These are phyloP conservation scores for Vanessa atalanta DNA, from an alignment of 1,140 invertebrate species.

Conservation along the genomic window DNA sequence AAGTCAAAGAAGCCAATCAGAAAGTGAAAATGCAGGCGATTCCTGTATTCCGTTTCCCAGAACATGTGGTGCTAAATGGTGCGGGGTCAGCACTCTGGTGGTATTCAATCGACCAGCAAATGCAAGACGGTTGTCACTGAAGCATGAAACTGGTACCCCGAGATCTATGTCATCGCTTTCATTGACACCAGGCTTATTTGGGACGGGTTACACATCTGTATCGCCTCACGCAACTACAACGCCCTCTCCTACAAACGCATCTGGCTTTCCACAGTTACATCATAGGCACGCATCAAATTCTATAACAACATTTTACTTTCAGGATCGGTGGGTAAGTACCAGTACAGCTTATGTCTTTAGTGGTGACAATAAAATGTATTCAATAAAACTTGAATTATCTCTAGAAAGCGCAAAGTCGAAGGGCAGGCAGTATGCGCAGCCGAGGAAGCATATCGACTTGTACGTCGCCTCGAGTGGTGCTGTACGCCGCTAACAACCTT, in stretches of 20 bases:
- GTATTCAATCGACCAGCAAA: slow-evolving; percentile 92
- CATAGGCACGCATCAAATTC: slow-evolving; percentile 76
- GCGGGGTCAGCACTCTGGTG: slow-evolving; percentile 90
- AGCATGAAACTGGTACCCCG: slow-evolving; percentile 87
- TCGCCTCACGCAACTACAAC: slow-evolving; percentile 81
- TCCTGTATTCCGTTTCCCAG: slow-evolving; percentile 96
- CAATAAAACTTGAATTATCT: not conserved
- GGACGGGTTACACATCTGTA: slow-evolving; percentile 64
- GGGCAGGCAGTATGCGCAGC: slow-evolving; percentile 72
- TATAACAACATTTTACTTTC: slow-evolving; percentile 90
- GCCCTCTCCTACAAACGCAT: slow-evolving; percentile 75
- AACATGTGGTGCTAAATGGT: slow-evolving; percentile 96
- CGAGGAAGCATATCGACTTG: slow-evolving; percentile 71
- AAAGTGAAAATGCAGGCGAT: slow-evolving; percentile 82
- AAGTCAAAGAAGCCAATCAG: slow-evolving; percentile 72
- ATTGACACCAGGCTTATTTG: slow-evolving; percentile 63
- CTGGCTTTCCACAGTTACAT: slow-evolving; percentile 69
- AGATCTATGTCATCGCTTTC: slow-evolving; percentile 77
- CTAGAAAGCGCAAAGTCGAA: slow-evolving; percentile 81
- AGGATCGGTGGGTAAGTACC: slow-evolving; percentile 83
- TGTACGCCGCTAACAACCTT: slow-evolving; percentile 90
- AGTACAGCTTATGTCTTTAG: not conserved
- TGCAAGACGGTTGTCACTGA: slow-evolving; percentile 85
- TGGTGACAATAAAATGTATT: not conserved
- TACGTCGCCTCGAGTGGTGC: slow-evolving; percentile 70